Conservation (phyloP, 2,113 vertebrate species). For the Semnornis frantzii region DNA sequence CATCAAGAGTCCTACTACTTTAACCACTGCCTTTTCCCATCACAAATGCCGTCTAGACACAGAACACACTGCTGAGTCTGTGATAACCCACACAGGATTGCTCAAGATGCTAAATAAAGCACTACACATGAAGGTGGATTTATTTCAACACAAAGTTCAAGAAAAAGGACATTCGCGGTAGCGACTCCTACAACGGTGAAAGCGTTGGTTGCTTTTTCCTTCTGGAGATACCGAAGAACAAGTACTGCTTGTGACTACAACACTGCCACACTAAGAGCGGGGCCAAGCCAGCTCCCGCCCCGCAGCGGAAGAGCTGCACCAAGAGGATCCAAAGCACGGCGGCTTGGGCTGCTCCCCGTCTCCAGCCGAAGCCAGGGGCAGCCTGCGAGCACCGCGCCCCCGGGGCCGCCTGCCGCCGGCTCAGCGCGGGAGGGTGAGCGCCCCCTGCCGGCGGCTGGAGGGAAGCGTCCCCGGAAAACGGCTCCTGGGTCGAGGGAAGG, state of each 20-base stretch:
- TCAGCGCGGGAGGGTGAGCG: background rate
- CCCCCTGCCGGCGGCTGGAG: background rate
- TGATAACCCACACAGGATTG: fast-evolving
- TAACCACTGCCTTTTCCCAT: fast-evolving
- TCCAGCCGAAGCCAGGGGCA: background rate
- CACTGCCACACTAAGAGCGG: background rate
- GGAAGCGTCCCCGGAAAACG: background rate
- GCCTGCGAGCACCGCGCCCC: too few relatives aligned
- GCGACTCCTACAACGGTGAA: fast-evolving
- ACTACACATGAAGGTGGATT: fast-evolving
- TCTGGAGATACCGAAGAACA: fast-evolving
- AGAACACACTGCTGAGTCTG: background rate
- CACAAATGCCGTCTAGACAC: background rate
- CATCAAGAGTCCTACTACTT: background rate
- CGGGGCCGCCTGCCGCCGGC: background rate
- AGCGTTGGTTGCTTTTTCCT: fast-evolving
- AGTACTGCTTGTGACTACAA: fast-evolving
- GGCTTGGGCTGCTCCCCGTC: background rate
- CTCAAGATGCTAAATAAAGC: background rate
- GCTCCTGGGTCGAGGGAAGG: too few relatives aligned
- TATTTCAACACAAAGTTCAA: background rate
- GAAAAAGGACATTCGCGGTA: background rate
- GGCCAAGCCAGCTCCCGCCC: too few relatives aligned
- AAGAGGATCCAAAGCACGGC: too few relatives aligned
- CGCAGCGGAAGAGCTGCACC: background rate